Base-by-base conservation (phyloP, 2,888 invertebrate genomes). In the Zaprionus bogoriensis region DNA sequence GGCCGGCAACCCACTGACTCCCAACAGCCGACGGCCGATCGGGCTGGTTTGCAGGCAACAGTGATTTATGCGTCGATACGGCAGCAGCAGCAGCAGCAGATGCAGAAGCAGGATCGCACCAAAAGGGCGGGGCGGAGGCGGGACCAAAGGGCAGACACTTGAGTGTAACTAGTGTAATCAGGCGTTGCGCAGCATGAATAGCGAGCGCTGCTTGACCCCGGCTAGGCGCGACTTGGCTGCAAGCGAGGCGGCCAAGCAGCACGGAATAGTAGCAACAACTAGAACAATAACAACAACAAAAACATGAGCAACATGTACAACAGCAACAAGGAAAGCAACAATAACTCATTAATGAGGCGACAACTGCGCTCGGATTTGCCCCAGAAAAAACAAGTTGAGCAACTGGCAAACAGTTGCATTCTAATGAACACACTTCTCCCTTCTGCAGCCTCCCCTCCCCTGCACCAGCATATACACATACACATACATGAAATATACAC, bases 261-360 rank as follows among this genome's bases (percentile, higher is more conserved):
- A 23, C 42, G 58, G 53, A 52, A 39, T 55, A 52, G 32, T 66
- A 52, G 39, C 48, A 60, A 28, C 55, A 60, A 46, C 28, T 27
- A 30, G n/a, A 38, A 12, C 7, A n/a, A 19, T 38, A 50, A n/a
- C 42, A 44, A 27, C 41, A 45, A n/a, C 52, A 28, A 19, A 28
- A 57, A 41, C 45, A 66, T 52, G 3, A 28, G 17, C 32, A 57
- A 41, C 45, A 66, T 52, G 3, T 44, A 23, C 44, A 42, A 14
- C 52, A 36, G 20, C 32, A 57, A 38, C 42, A 72, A 32, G 32
- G 14, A 17, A 9, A 3, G 47, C 55, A 67, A 73, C 77, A 80
- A 77, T 67, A 58, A 66, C 66, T 71, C 77, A 81, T 84, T 80
- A 80, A 80, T 81, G 82, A 85, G 66, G 54, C 62, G 42, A 58